Base-by-base conservation (phyloP, 2,888 invertebrate species). In the Agrochola circellaris region DNA sequence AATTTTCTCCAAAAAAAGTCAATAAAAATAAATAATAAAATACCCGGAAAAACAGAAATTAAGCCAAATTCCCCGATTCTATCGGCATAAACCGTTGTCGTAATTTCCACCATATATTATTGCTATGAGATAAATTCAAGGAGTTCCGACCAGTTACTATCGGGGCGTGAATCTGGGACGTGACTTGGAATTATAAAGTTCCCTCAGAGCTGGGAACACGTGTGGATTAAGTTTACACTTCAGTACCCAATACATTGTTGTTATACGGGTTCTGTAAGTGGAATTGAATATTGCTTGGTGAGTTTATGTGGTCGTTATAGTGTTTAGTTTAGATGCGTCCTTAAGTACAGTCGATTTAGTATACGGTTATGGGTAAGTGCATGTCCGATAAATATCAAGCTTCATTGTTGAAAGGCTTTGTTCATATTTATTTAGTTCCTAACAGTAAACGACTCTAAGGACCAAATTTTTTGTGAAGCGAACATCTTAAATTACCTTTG, bases 111-210 rank as follows among this genome's bases (percentile, higher is more conserved):
- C 11, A 70, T 80, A 79, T 73, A 72, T 82, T 85, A 88, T 81
- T 84, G 84, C 84, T 74, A 79, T 69, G 64, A 83, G 64, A 86
- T 87, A 89, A 83, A 88, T 77, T 77, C 34, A 9, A 82, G 71
- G 79, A 73, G 76, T 81, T 82, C 56, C 65, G 30, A 75, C 76
- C 64, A 79, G 64, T 70, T 61, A 54, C 66, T 77, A 87, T 82
- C 82, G 71, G 69, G 60, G 42, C 72, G 54, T 88, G 81, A 85
- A 89, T 83, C 79, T 77, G 58, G n/a, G 3, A 83, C 88, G 88
- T 89, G 89, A 86, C 86, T 81, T 70, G 89, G 54, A 84, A 79
- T 69, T 71, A 65, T 70, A 60, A 60, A 75, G 67, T 79, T 75
- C 38, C 15, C 26, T 68, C 48, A 48, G 54, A 51, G 26, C 8